Evolutionary conservation across 1,140 invertebrate species (phyloP), one percentile per base, ranked within the genome.

Genomic region (Branchinecta lynchi): DNA sequence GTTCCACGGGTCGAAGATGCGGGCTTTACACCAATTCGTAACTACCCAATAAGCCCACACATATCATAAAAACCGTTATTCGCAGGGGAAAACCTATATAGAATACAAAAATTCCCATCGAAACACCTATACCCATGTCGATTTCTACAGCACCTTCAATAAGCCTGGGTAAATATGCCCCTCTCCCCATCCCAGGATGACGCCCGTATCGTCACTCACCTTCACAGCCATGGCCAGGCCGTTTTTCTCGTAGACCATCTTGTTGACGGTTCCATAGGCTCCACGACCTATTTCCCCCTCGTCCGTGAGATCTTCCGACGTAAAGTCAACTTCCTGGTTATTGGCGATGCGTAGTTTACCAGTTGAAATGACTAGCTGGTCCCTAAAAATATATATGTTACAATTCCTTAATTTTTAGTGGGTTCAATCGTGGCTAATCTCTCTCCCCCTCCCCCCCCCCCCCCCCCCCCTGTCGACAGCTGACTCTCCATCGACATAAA

Each of bases 261-360:
- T 94, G 3, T 95, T 89, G 8, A 98, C 95, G 80, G 96, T 92
- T n/a, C 94, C 94, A 79, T 92, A 97, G 8, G 93, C 96, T 7
- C 95, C 96, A 79, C 90, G 92, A 70, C 95, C 96, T 66, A 98
- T 81, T 78, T 96, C 93, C 8, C 92, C 91, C 45, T 95, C 78
- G 74, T 90, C 85, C 75, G 92, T 86, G 75, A 96, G 82, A 76
- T 96, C 92, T 74, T 87, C 85, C 74, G 72, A 72, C 17, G 72
- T 72, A 70, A 71, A 71, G 51, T 45, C 68, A 8, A 68, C 44
- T 43, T 45, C 73, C 71, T 45, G 12, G 17, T 60, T 60, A 60
- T 60, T 60, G 12, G 12, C 51, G 17, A 60, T 60, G 12, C 51
- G 12, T 60, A 60, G 17, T 60, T 60, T 60, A 60, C 51, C 51